Base-by-base conservation (phyloP, 1,140 invertebrate species). In the Hyphantria cunea region DNA sequence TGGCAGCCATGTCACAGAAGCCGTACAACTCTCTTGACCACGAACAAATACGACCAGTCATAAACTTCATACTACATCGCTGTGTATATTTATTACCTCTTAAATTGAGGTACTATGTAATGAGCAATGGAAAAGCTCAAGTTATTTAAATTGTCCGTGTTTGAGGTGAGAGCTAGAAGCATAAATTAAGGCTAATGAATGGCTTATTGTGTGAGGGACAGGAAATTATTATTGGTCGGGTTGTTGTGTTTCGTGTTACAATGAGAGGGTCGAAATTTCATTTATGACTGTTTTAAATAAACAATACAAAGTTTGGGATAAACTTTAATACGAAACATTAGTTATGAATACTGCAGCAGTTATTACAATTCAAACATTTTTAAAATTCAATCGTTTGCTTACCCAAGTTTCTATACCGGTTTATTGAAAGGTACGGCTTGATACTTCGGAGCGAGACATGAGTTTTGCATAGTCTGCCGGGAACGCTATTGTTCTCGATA, bases 171-270 rank as follows among this genome's bases (percentile, higher is more conserved):
- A 78, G 83, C 73, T 80, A 82, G 81, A 70, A 77, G 81, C 82
- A 87, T 88, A 86, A 86, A 86, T 89, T 89, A 86, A 89, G 82
- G 84, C 72, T 89, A 89, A 88, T 89, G 85, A 89, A 89, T 89
- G 85, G 82, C 81, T 84, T 88, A 84, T 89, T 89, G 84, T 76
- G 63, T 76, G 73, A 77, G 76, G 74, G 81, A 86, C 82, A 86
- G 86, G 82, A 88, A 83, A 83, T 86, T 86, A 85, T 89, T 88
- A 89, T 86, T 86, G 76, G 72, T 69, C 55, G 62, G 59, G 64
- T 56, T 72, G 59, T 82, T 74, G 74, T 63, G 69, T 83, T 82
- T 72, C 74, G 74, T 63, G 69, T 83, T 82, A 73, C 74, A 69
- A 25, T 47, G 66, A 64, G 64, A 64, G 68, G 68, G 68, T 70